Percentiles rank a stretch among this genome's conserved stretches.
phyloP scores from a whole-genome alignment of 2,888 invertebrate genomes.

The Smittia sp. region DNA sequence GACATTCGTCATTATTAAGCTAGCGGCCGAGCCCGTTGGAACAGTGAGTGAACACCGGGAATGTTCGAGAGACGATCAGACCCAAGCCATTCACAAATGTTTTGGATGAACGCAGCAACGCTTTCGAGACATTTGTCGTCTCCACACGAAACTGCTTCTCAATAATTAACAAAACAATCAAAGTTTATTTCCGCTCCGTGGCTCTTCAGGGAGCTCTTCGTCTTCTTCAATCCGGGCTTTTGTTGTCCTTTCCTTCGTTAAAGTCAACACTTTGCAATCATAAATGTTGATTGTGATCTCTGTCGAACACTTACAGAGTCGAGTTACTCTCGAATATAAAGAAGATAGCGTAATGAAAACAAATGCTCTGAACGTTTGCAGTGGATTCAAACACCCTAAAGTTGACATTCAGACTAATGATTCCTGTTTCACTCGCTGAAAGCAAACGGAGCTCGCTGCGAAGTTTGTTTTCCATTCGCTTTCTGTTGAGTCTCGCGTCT shows the following conservation, averaged over 20 bases:
- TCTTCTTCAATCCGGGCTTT: neutral
- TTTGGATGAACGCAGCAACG: neutral
- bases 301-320: neutral
- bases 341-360: neutral
- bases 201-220: neutral
- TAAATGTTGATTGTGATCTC: neutral
- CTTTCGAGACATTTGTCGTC: neutral
- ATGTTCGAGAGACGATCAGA: too few species aligned
- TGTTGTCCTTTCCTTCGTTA: neutral
- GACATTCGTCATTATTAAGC: neutral
- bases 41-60: too few species aligned
- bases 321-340: neutral
- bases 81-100: too few species aligned
- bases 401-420: neutral
- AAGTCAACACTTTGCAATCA: neutral
- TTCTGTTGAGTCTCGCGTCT: too few species aligned
- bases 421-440: neutral
- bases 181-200: conserved; percentile 37
- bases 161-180: conserved; percentile 41
- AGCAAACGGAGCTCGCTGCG: neutral
- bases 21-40: neutral
- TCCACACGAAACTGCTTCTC: conserved; percentile 5
- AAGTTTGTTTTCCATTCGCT: too few species aligned
- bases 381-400: neutral
- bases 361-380: neutral